phyloP scores from a whole-genome alignment of 2,113 vertebrate species.

The Pelvicachromis taeniatus region DNA sequence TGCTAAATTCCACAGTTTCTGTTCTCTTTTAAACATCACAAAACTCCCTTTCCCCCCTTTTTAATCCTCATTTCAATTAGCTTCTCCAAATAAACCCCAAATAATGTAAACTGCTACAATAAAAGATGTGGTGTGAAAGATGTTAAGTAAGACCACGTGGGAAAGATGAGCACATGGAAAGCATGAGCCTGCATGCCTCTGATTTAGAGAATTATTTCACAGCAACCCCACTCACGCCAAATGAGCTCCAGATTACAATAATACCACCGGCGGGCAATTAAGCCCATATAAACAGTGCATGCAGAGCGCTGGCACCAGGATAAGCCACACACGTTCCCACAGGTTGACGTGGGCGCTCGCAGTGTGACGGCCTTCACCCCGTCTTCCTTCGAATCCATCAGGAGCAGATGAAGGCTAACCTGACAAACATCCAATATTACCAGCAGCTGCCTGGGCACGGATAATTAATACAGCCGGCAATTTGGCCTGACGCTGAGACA shows the following conservation, averaged over 20 bases:
- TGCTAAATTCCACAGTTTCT: not conserved
- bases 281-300: slow-evolving; percentile 57
- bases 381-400: slow-evolving; percentile 51
- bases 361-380: slow-evolving; percentile 31
- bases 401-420: slow-evolving; percentile 58
- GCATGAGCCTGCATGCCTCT: not conserved
- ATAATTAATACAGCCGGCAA: slow-evolving; percentile 78
- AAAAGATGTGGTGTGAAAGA: slow-evolving; percentile 30
- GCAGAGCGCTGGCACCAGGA: slow-evolving; percentile 50
- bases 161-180: slow-evolving; percentile 44
- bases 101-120: slow-evolving; percentile 26
- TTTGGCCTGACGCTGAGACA: slow-evolving; percentile 56
- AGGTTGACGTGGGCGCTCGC: not conserved
- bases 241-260: slow-evolving; percentile 68
- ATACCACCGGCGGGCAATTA: slow-evolving; percentile 58
- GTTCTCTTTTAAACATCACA: not conserved
- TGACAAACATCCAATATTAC: slow-evolving; percentile 82
- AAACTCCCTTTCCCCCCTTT: not conserved
- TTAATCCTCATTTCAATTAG: not conserved
- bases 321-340: slow-evolving; percentile 12
- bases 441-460: slow-evolving; percentile 76
- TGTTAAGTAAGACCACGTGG: slow-evolving; percentile 15
- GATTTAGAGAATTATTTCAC: slow-evolving; percentile 43
- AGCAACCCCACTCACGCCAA: slow-evolving; percentile 29
- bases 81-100: not conserved